phyloP scores from a whole-genome alignment of 2,113 vertebrate genomes.

The Sylvia atricapilla region DNA sequence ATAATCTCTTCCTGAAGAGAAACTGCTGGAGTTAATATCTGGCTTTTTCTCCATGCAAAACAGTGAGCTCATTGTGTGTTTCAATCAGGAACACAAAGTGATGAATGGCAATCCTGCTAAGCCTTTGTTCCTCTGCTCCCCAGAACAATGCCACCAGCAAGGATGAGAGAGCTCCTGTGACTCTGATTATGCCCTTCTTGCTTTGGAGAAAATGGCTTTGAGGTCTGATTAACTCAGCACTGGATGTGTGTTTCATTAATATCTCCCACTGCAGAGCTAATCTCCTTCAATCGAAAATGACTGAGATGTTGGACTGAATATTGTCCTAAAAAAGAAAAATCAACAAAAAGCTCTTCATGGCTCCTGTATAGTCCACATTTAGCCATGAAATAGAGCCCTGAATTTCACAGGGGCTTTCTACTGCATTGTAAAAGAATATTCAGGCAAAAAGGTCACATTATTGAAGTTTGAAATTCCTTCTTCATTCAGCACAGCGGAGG shows the following conservation, averaged over 20 bases:
- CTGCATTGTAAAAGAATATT: not conserved
- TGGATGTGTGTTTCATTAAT: not conserved
- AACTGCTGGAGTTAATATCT: not conserved
- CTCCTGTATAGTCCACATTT: not conserved
- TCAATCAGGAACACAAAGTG: not conserved
- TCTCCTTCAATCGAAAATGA: not conserved
- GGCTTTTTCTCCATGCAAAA: conserved; percentile 16
- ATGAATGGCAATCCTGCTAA: not conserved
- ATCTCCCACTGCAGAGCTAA: not conserved
- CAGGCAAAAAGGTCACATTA: not conserved
- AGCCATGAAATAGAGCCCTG: not conserved
- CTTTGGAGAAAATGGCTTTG: not conserved
- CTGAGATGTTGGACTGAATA: not conserved
- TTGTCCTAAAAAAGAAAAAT: not conserved
- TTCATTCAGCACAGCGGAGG: not conserved
- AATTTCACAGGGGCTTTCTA: not conserved
- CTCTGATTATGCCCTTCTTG: not conserved
- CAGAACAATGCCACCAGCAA: not conserved
- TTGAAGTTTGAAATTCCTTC: not conserved
- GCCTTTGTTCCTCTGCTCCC: not conserved
- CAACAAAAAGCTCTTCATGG: not conserved
- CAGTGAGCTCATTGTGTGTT: not conserved
- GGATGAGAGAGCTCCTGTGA: not conserved
- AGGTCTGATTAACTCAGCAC: not conserved
- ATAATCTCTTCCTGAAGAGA: conserved; percentile 10